These are phyloP conservation scores for Zosterops japonicus DNA, from an alignment of 2,113 vertebrate species.

Conservation along the genomic window DNA sequence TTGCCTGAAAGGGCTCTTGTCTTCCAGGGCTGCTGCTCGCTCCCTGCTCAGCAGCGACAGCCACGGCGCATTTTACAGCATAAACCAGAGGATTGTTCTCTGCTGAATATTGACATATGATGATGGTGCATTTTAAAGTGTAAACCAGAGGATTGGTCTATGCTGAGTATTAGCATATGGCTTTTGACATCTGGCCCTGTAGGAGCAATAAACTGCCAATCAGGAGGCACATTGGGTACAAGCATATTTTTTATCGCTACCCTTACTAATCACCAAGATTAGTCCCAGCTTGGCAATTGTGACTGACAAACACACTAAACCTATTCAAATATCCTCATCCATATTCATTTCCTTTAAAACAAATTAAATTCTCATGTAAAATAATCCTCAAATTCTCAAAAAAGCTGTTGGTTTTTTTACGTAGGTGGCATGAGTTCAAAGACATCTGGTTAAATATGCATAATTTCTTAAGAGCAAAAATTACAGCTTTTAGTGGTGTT, in stretches of 20 bases:
- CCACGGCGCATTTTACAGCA: background rate
- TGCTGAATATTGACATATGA: conserved; percentile 16
- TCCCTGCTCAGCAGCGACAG: background rate
- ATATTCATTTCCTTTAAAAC: conserved; percentile 68
- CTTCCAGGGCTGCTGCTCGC: background rate
- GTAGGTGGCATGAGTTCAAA: conserved; percentile 52
- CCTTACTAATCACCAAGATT: conserved; percentile 65
- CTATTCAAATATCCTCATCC: conserved; percentile 60
- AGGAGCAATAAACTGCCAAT: conserved; percentile 40
- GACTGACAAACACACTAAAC: conserved; percentile 48
- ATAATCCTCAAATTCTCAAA: conserved; percentile 64
- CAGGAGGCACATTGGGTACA: background rate
- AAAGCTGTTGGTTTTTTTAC: conserved; percentile 59
- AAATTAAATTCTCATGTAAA: conserved; percentile 66
- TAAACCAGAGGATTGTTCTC: background rate
- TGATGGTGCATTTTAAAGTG: background rate
- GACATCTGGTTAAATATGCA: conserved; percentile 61
- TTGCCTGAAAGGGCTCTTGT: background rate
- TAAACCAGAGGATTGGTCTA: conserved; percentile 1
- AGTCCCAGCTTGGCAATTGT: conserved; percentile 61
- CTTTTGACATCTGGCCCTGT: conserved; percentile 46
- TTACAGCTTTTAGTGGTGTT: conserved; percentile 54
- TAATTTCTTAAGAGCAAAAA: conserved; percentile 57
- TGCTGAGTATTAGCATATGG: conserved; percentile 53
- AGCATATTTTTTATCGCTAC: conserved; percentile 53